Evolutionary conservation across 2,888 invertebrate species (phyloP).

Genomic region (Arctia plantaginis): DNA sequence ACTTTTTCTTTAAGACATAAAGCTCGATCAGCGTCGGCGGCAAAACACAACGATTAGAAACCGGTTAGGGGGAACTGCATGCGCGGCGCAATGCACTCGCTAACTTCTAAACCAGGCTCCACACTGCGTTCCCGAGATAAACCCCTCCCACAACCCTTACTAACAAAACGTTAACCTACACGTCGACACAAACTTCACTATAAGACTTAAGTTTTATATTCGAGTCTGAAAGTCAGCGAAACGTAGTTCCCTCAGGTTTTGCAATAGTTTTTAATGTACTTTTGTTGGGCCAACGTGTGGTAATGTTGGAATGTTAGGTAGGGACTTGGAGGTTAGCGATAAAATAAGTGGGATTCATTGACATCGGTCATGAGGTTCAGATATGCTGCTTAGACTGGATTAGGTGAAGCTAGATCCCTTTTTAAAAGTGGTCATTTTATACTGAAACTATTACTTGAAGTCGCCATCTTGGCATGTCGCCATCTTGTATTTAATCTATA

Average conservation of each 20-base stretch:
- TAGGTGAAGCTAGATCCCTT: slow-evolving; percentile 62
- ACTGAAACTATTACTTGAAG: slow-evolving; percentile 22
- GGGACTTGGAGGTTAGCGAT: slow-evolving; percentile 63
- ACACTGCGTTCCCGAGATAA: slow-evolving; percentile 56
- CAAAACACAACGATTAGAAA: slow-evolving; percentile 79
- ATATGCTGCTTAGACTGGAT: slow-evolving; percentile 73
- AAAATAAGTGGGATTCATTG: slow-evolving; percentile 78
- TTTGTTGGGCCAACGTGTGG: slow-evolving; percentile 48
- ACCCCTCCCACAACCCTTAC: slow-evolving; percentile 51
- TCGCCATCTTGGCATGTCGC: neutral
- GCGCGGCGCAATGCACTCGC: slow-evolving; percentile 73
- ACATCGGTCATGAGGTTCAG: slow-evolving; percentile 74
- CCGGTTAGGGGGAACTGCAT: slow-evolving; percentile 70
- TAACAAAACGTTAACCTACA: slow-evolving; percentile 61
- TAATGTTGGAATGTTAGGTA: slow-evolving; percentile 56
- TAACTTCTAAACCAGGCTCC: slow-evolving; percentile 61
- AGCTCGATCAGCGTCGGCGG: slow-evolving; percentile 69
- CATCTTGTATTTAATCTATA: neutral
- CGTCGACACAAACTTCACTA: slow-evolving; percentile 37
- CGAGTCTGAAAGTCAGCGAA: slow-evolving; percentile 55
- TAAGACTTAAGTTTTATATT: slow-evolving; percentile 46
- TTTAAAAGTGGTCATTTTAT: slow-evolving; percentile 51
- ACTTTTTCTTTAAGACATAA: slow-evolving; percentile 71
- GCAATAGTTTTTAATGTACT: slow-evolving; percentile 54
- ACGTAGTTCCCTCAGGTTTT: slow-evolving; percentile 56